phyloP scores from a whole-genome alignment of 2,797 vertebrate species.

The Pseudochromis fuscus region DNA sequence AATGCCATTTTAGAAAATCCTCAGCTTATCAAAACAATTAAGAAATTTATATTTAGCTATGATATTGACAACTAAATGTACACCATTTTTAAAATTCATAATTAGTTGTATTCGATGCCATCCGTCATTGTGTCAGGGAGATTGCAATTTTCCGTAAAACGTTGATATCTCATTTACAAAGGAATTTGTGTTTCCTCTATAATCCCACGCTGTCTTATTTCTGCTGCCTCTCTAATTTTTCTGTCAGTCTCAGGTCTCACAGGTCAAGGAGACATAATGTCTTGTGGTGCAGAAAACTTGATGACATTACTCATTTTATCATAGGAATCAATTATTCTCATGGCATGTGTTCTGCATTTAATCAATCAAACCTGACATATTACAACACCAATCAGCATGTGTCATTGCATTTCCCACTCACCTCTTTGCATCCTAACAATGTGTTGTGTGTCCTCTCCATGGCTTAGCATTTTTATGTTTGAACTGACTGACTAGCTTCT shows the following conservation, averaged over 20 bases:
- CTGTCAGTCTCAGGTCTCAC: background rate
- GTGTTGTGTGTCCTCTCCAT: background rate
- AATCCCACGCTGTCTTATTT: conserved; percentile 14
- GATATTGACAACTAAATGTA: background rate
- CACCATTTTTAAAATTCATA: conserved; percentile 7
- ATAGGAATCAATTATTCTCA: conserved; percentile 36
- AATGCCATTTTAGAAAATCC: too few relatives aligned
- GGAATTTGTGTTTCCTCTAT: conserved; percentile 2
- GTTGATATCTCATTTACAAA: background rate
- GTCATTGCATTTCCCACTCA: background rate
- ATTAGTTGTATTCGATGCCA: conserved; percentile 12
- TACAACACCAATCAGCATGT: conserved; percentile 40
- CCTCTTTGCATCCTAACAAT: conserved; percentile 12
- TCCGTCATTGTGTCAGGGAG: conserved; percentile 1
- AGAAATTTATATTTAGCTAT: background rate
- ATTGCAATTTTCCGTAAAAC: conserved; percentile 8
- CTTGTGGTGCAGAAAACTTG: conserved; percentile 8
- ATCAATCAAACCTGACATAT: conserved; percentile 58
- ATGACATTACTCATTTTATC: conserved; percentile 46
- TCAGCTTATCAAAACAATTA: background rate
- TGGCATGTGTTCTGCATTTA: conserved; percentile 23
- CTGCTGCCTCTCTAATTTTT: conserved; percentile 8
- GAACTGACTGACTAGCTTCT: too few relatives aligned
- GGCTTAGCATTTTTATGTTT: background rate
- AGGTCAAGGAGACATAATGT: conserved; percentile 41